Evolutionary conservation across 2,888 invertebrate species (phyloP).

Genomic region (Drosophila melanocephala): DNA sequence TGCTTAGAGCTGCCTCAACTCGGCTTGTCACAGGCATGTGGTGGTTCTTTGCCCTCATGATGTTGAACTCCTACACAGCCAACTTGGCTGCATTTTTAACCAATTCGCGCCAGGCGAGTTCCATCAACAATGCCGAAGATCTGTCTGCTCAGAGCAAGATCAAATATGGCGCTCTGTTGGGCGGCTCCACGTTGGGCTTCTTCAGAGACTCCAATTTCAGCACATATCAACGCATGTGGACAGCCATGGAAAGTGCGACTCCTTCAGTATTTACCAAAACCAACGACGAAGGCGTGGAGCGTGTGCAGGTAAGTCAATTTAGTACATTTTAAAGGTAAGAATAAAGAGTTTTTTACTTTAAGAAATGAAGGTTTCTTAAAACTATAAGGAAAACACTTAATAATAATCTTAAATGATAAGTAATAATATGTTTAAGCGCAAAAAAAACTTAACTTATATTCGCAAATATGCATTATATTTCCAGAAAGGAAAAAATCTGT

Average conservation of each 20-base stretch:
- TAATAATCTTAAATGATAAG: not conserved
- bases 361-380: not conserved
- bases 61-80: conserved; percentile 97
- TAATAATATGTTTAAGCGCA: not conserved
- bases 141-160: conserved; percentile 97
- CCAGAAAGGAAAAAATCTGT: conserved; percentile 90
- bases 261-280: conserved; percentile 93
- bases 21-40: conserved; percentile 95
- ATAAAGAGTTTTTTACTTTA: not conserved
- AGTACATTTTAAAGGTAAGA: too few relatives aligned
- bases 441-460: not conserved
- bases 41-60: conserved; percentile 97
- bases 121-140: conserved; percentile 96
- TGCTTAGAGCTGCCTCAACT: conserved; percentile 93
- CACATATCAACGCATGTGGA: conserved; percentile 96
- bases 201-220: conserved; percentile 96
- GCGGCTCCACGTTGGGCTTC: conserved; percentile 96
- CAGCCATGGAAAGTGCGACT: conserved; percentile 93
- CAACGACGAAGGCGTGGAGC: conserved; percentile 94
- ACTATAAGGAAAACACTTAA: not conserved
- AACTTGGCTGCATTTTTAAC: conserved; percentile 97
- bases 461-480: not conserved
- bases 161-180: conserved; percentile 96
- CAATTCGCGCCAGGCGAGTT: conserved; percentile 89
- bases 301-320: conserved; percentile 87